Evolutionary conservation across 2,888 invertebrate genomes (phyloP), one percentile per base, ranked within the genome.

Genomic region (Drosophila limbata): DNA sequence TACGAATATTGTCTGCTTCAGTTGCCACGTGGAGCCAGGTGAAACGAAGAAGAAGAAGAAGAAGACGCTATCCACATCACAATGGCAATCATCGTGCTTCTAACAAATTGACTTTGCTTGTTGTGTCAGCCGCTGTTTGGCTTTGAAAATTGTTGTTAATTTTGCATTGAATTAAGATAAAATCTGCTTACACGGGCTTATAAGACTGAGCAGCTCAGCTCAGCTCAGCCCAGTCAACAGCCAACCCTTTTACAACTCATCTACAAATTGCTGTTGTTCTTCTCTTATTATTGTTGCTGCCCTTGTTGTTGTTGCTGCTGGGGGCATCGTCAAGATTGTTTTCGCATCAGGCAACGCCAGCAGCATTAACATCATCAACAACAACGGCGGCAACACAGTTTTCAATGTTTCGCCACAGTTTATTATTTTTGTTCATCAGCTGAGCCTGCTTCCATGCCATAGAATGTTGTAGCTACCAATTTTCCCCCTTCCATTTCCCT

Each of bases 161-260:
- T 90, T 83, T 80, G 74, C 82, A 77, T 79, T 82, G 85, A 90
- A 86, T 90, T 88, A 86, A 86, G 88, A 88, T 86, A 68, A 85
- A 89, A 90, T 89, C 89, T 83, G 81, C 89, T 87, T 89, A 90
- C 90, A 90, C 71, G 72, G 84, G 79, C 89, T 90, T 89, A 88
- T 73, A 72, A 73, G 80, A 84, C 85, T 77, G 72, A 84, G 61
- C 60, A 72, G 56, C 50, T 25, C 17, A 3, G 56, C 50, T 17
- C 17, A 3, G 6, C 25, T 25, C 6, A 8, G 25, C 25, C 17
- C 31, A 15, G n/a, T 11, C 28, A 45, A 21, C 21, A 56, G 19
- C n/a, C 68, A 79, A 68, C 66, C 85, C 87, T 86, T 77, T 77
- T 39, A 35, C 51, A 52, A 55, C 48, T 52, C 51, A 28, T 52